These are phyloP conservation scores for Exaiptasia diaphana DNA, from an alignment of 64 coral and sea anemone genomes.

Conservation along the genomic window DNA sequence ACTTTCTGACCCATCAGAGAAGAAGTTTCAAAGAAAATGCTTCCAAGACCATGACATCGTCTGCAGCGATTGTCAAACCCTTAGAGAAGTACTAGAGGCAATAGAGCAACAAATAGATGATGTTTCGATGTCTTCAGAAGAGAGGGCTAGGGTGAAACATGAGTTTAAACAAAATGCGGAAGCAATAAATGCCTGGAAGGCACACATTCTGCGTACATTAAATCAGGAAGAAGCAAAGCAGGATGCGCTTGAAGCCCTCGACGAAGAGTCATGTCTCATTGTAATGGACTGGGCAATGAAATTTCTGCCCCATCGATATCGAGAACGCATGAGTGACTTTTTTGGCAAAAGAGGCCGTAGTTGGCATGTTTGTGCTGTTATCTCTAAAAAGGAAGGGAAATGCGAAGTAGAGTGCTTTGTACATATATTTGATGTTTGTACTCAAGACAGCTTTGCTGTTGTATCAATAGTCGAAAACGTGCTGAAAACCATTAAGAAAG, in stretches of 20 bases:
- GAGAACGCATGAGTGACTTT: constrained; percentile 54
- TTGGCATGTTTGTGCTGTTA: constrained; percentile 55
- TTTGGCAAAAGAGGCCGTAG: constrained; percentile 65
- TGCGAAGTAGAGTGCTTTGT: constrained; percentile 62
- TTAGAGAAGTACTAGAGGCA: not conserved
- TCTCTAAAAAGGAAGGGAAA: constrained; percentile 50
- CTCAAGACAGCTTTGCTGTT: constrained; percentile 53
- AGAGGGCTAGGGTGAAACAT: constrained; percentile 49
- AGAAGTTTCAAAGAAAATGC: constrained; percentile 25
- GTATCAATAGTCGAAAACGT: constrained; percentile 53
- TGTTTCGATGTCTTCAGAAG: constrained; percentile 34
- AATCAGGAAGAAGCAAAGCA: constrained; percentile 76
- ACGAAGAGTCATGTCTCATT: constrained; percentile 29
- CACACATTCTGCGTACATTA: constrained; percentile 61
- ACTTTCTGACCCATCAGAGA: constrained; percentile 39
- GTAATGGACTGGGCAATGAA: constrained; percentile 76
- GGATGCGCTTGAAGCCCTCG: constrained; percentile 26
- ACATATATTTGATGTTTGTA: constrained; percentile 45
- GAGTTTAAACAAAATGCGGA: constrained; percentile 51
- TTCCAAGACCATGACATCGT: constrained; percentile 6
- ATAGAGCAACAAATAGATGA: constrained; percentile 1
- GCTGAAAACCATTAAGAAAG: constrained; percentile 41
- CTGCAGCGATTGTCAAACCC: not conserved
- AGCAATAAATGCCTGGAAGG: constrained; percentile 44
- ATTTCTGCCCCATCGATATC: constrained; percentile 49